A percentile compares a stretch with the other conserved stretches of the same genome.
These are phyloP conservation scores for Podarcis raffonei DNA, from an alignment of 2,113 vertebrate species.

Conservation along the genomic window DNA sequence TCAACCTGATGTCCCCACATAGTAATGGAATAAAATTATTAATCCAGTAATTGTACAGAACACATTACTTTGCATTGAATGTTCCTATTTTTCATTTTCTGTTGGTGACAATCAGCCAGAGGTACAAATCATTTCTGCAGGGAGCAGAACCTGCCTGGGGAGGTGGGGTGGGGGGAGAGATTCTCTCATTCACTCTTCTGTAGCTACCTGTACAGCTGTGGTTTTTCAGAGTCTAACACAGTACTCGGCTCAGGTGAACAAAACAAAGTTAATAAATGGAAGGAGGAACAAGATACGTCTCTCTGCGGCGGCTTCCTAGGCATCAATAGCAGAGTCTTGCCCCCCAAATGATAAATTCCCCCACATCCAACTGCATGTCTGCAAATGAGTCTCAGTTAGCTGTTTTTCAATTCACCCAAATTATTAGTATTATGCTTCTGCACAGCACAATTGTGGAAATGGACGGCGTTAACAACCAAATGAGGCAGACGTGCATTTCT, in stretches of 20 bases:
- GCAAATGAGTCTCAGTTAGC: slow-evolving; percentile 36
- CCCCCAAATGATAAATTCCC: slow-evolving; percentile 49
- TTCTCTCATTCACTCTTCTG: slow-evolving; percentile 73
- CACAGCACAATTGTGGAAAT: neutral
- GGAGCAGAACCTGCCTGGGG: slow-evolving; percentile 74
- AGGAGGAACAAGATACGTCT: slow-evolving; percentile 74
- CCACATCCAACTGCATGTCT: slow-evolving; percentile 11
- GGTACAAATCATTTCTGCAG: slow-evolving; percentile 85
- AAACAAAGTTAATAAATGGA: slow-evolving; percentile 80
- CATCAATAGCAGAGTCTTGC: slow-evolving; percentile 65
- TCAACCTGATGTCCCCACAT: slow-evolving; percentile 87
- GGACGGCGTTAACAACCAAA: neutral
- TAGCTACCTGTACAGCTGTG: slow-evolving; percentile 77
- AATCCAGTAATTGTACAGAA: slow-evolving; percentile 96
- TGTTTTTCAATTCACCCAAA: neutral
- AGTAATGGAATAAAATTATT: slow-evolving; percentile 98
- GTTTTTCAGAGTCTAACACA: slow-evolving; percentile 76
- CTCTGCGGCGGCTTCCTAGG: slow-evolving; percentile 62
- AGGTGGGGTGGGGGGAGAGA: too few relatives aligned
- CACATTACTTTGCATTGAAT: slow-evolving; percentile 93
- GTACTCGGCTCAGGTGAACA: slow-evolving; percentile 72
- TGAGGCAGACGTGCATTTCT: neutral
- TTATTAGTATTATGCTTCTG: neutral
- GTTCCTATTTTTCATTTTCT: slow-evolving; percentile 89
- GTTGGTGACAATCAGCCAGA: slow-evolving; percentile 88